Conservation (phyloP, 1,140 invertebrate genomes). For the Drosophila lini region DNA sequence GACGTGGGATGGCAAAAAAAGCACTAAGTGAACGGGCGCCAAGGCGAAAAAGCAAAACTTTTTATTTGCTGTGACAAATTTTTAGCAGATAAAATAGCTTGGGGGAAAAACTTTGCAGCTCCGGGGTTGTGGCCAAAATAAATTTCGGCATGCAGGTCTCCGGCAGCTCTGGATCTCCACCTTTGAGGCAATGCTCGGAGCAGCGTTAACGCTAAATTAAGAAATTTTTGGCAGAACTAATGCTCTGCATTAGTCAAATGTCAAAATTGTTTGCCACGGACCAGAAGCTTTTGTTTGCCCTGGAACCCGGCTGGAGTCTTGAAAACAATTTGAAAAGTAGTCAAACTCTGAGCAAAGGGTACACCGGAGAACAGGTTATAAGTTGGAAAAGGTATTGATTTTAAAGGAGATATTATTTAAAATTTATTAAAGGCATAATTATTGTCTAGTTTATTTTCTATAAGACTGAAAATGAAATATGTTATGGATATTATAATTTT, state of each 20-base stretch:
- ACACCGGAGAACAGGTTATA: constrained; percentile 14
- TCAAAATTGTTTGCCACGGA: constrained; percentile 66
- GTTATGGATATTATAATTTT: too few relatives aligned
- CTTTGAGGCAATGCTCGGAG: constrained; percentile 24
- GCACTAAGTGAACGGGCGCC: constrained; percentile 15
- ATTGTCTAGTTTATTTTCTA: too few relatives aligned
- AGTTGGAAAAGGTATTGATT: background rate
- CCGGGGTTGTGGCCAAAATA: constrained; percentile 57
- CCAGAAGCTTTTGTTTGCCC: constrained; percentile 11
- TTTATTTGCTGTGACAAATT: constrained; percentile 82
- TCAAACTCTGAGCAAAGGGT: constrained; percentile 15
- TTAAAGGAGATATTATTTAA: too few relatives aligned
- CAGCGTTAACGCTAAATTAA: constrained; percentile 69
- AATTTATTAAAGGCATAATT: background rate
- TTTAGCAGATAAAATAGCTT: constrained; percentile 71
- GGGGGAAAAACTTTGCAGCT: constrained; percentile 56
- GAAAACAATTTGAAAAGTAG: constrained; percentile 57
- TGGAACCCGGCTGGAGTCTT: constrained; percentile 18
- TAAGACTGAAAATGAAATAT: too few relatives aligned
- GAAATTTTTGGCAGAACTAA: constrained; percentile 80
- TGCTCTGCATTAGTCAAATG: constrained; percentile 76
- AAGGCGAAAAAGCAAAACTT: constrained; percentile 68
- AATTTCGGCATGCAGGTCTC: constrained; percentile 49
- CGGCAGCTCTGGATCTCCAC: constrained; percentile 21
- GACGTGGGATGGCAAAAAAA: constrained; percentile 4